phyloP scores from a whole-genome alignment of 2,113 vertebrate species.

The Cochlearius cochlearius region DNA sequence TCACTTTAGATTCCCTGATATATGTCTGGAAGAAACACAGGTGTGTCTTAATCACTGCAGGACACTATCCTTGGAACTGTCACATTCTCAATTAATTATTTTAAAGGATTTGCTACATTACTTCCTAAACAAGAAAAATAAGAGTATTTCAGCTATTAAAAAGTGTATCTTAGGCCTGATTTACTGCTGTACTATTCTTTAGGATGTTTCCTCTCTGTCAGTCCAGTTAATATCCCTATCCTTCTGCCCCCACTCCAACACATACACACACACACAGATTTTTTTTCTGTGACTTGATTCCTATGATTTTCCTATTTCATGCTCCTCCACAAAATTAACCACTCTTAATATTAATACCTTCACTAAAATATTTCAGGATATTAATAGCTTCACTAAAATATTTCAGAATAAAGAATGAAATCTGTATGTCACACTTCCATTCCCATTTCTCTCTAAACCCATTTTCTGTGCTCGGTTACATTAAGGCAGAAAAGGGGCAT shows the following conservation, averaged over 20 bases:
- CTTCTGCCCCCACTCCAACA: background rate
- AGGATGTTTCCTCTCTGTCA: background rate
- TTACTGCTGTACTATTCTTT: background rate
- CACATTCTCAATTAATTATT: background rate
- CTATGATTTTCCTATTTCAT: background rate
- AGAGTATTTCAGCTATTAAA: background rate
- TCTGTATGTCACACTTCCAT: background rate
- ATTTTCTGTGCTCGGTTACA: background rate
- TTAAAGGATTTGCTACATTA: background rate
- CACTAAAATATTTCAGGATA: background rate
- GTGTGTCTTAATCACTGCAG: background rate
- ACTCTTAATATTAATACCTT: background rate
- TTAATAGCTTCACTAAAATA: background rate
- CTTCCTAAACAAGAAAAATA: background rate
- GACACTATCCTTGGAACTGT: background rate
- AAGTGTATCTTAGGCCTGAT: background rate
- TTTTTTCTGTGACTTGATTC: background rate
- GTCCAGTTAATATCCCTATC: background rate
- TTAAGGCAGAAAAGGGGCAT: background rate
- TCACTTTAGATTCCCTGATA: background rate
- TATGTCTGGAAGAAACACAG: background rate
- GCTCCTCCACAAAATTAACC: background rate
- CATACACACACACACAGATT: background rate
- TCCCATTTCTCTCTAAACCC: background rate
- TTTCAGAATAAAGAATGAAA: background rate